phyloP scores from a whole-genome alignment of 2,113 vertebrate genomes.

The Lophura nycthemera region DNA sequence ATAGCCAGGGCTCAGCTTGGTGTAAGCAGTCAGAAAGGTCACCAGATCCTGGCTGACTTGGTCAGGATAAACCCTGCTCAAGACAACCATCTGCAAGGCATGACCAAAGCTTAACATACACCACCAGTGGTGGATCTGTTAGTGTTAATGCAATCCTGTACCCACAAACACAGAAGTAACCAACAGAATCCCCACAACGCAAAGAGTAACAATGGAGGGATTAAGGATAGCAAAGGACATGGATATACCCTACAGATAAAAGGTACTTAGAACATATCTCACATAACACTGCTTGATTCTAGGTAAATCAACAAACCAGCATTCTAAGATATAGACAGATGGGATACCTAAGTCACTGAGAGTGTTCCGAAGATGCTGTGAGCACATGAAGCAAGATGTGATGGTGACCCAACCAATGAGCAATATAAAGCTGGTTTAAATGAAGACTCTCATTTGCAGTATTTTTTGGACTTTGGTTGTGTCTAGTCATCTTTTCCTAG shows the following conservation, averaged over 20 bases:
- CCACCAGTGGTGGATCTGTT: not conserved
- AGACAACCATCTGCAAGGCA: not conserved
- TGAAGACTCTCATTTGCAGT: not conserved
- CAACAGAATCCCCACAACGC: not conserved
- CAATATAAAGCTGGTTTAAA: not conserved
- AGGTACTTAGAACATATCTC: not conserved
- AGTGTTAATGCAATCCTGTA: not conserved
- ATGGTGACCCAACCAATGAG: not conserved
- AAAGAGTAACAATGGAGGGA: not conserved
- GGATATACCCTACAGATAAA: not conserved
- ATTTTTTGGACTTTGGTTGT: not conserved
- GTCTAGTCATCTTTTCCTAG: not conserved
- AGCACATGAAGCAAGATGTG: not conserved
- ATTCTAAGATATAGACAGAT: not conserved
- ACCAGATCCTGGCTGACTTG: not conserved
- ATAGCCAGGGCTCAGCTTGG: fast-evolving
- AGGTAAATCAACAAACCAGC: not conserved
- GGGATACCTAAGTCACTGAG: not conserved
- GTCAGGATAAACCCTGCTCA: not conserved
- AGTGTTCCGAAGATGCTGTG: not conserved
- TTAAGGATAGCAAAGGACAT: not conserved
- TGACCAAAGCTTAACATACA: not conserved
- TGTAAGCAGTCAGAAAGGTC: not conserved
- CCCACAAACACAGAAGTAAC: not conserved
- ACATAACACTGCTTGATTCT: not conserved